Evolutionary conservation across 1,140 invertebrate species (phyloP).

Genomic region (Macrobrachium rosenbergii): DNA sequence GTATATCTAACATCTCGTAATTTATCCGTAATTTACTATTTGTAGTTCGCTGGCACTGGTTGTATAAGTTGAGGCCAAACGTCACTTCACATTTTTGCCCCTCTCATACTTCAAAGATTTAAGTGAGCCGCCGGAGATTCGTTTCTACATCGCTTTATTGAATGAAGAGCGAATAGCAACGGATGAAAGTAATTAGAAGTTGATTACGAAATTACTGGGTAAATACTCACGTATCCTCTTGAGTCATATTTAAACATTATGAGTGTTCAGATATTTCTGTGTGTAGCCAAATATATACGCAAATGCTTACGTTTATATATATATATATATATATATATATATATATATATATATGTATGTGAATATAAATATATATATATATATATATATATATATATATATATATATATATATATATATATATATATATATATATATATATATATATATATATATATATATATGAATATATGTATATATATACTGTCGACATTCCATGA

Average conservation of each 20-base stretch:
- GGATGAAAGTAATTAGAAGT: background rate
- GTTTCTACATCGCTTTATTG: too few relatives aligned
- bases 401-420: background rate
- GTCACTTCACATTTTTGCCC: too few relatives aligned
- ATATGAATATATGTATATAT: background rate
- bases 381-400: background rate
- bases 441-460: too few relatives aligned
- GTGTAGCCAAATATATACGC: background rate
- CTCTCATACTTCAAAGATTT: too few relatives aligned
- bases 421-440: too few relatives aligned
- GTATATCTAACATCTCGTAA: too few relatives aligned
- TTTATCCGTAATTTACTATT: too few relatives aligned
- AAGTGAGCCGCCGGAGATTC: too few relatives aligned
- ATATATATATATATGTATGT: background rate
- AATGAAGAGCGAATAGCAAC: too few relatives aligned
- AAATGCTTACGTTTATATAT: background rate
- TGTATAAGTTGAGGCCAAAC: too few relatives aligned
- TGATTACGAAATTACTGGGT: background rate
- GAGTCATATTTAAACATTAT: background rate
- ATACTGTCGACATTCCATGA: too few relatives aligned
- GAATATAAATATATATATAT: background rate
- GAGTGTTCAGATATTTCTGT: background rate
- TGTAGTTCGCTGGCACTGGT: too few relatives aligned
- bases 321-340: slow-evolving; percentile 5
- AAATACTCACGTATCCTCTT: background rate